phyloP scores from a whole-genome alignment of 1,140 invertebrate genomes.

The Polypedilum vanderplanki region DNA sequence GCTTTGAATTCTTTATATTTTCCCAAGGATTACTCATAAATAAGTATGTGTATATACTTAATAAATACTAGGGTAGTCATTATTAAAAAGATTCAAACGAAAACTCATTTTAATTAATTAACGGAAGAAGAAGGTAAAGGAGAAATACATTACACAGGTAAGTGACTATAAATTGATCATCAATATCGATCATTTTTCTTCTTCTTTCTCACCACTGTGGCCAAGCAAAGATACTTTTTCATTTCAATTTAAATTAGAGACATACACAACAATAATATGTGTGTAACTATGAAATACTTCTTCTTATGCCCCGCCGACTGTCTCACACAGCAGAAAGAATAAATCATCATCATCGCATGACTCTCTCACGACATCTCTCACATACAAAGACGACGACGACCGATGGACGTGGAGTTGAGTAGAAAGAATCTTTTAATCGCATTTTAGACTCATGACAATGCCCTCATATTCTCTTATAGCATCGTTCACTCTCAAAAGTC shows the following conservation, averaged over 20 bases:
- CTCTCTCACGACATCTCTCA: conserved; percentile 19
- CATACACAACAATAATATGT: not conserved
- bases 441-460: conserved; percentile 21
- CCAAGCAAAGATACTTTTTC: not conserved
- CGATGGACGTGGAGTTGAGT: not conserved
- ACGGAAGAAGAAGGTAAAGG: not conserved
- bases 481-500: not conserved
- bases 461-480: not conserved
- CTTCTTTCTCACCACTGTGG: not conserved
- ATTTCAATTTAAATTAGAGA: conserved; percentile 3
- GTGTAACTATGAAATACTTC: not conserved
- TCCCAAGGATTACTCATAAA: conserved; percentile 7
- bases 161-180: conserved; percentile 22
- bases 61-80: conserved; percentile 19
- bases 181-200: conserved; percentile 24
- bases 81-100: not conserved
- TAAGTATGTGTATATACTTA: not conserved
- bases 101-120: conserved; percentile 27
- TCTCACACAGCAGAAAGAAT: not conserved
- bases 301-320: too few relatives aligned
- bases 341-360: conserved; percentile 23
- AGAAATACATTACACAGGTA: not conserved
- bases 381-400: too few relatives aligned
- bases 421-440: conserved; percentile 24
- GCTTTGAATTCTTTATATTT: not conserved